These are phyloP conservation scores for Papilio protenor DNA, from an alignment of 2,888 invertebrate genomes.

Conservation along the genomic window DNA sequence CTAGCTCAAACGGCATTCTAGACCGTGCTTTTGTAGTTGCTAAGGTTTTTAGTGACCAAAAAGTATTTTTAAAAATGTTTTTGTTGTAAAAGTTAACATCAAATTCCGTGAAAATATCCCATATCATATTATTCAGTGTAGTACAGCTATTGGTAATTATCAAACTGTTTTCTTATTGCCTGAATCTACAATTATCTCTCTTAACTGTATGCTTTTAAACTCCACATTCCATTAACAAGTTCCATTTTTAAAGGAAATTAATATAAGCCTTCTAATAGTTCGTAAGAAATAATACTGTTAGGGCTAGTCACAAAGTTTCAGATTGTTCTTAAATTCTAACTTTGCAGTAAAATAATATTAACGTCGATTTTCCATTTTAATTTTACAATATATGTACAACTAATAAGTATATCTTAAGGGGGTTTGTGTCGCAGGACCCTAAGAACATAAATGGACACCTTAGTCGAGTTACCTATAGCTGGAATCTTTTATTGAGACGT, in stretches of 20 bases:
- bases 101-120: neutral
- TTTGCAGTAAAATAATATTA: constrained; percentile 11
- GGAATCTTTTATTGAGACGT: constrained; percentile 18
- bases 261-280: constrained; percentile 8
- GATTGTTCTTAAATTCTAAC: constrained; percentile 7
- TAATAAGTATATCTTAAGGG: neutral
- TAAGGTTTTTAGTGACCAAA: neutral
- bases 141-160: neutral
- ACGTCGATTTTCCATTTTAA: neutral
- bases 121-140: neutral
- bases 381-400: neutral
- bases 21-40: neutral
- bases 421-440: neutral
- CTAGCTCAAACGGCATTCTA: no score
- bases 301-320: constrained; percentile 6
- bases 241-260: constrained; percentile 1
- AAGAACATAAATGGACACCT: neutral
- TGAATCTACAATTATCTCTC: neutral
- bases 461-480: constrained; percentile 22
- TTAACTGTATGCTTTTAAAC: neutral
- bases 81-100: neutral
- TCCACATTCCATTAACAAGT: neutral
- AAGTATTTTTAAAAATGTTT: neutral
- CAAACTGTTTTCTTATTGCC: neutral
- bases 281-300: constrained; percentile 20